Evolutionary conservation across 2,797 vertebrate species (phyloP), one percentile per base, ranked within the genome.

Genomic region (Eulemur albifrons): DNA sequence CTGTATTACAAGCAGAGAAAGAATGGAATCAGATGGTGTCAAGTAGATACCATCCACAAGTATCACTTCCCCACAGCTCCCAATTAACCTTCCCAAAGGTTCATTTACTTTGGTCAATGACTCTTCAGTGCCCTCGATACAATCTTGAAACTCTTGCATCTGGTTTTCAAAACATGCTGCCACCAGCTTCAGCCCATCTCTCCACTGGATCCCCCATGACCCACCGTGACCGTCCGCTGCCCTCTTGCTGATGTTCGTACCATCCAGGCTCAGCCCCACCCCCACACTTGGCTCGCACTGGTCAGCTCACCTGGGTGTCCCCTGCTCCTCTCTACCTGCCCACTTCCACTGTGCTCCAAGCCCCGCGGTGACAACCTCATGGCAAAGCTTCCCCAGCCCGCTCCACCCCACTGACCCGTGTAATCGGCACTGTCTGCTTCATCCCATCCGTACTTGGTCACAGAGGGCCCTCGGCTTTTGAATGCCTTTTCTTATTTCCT

Each of bases 401-500:
- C 73, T 57, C 88, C 17, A 72, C 25, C 40, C 73, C 38, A 15
- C 7, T 72, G 88, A 79, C 88, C 76, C 82, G 8, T 45, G 9
- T 59, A 70, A 76, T 59, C 65, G 0, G 9, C 20, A 35, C 45
- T 23, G 17, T 67, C 75, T 48, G 57, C 70, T 76, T 57, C 40
- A 32, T 32, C 88, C 85, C 65, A 2, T 59, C 67, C 83, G 43
- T 9, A 23, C 79, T 84, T 61, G 21, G 6, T 88, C 77, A 57
- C 93, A 76, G 75, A 86, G 67, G 57, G 17, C 17, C 85, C 69
- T 72, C 5, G 13, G 38, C 45, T 80, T 86, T 72, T 70, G 70
- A 96, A 93, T n/a, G 86, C 35, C 57, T 83, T 67, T 72, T 87
- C 8, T 80, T 92, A 91, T 77, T 95, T 96, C 57, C 79, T 94